Evolutionary conservation across 2,113 vertebrate species (phyloP).

Genomic region (Burhinus oedicnemus): DNA sequence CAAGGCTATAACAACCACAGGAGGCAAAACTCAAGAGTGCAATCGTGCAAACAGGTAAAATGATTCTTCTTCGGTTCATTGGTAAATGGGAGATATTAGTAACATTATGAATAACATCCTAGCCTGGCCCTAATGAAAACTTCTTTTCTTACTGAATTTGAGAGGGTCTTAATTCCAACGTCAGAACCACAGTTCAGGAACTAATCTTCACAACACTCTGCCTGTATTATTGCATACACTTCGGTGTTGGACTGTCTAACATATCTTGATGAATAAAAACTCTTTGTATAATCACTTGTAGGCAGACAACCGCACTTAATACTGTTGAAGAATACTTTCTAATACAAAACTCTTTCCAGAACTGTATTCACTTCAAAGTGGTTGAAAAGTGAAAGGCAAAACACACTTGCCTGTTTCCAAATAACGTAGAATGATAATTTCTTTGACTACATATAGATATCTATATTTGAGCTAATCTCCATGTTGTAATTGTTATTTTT

Average conservation of each 20-base stretch:
- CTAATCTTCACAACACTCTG: neutral
- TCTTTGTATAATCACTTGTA: neutral
- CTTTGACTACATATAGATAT: neutral
- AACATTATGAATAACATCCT: neutral
- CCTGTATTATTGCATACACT: neutral
- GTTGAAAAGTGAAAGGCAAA: neutral
- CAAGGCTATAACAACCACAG: neutral
- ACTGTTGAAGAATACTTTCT: neutral
- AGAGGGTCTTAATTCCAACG: neutral
- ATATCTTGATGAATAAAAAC: neutral
- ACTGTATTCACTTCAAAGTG: neutral
- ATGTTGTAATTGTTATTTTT: neutral
- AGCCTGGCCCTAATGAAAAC: neutral
- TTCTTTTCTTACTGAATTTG: neutral
- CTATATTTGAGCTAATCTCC: neutral
- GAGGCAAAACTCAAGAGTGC: neutral
- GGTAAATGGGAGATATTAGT: neutral
- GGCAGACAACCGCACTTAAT: neutral
- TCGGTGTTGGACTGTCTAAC: neutral
- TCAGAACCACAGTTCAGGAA: neutral
- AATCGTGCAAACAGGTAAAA: neutral
- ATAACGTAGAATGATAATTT: neutral
- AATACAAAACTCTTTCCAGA: neutral
- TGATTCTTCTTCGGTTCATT: neutral
- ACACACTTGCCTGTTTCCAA: neutral